Base-by-base conservation (phyloP, 2,888 invertebrate genomes). In the Chloroclystis v-ata region DNA sequence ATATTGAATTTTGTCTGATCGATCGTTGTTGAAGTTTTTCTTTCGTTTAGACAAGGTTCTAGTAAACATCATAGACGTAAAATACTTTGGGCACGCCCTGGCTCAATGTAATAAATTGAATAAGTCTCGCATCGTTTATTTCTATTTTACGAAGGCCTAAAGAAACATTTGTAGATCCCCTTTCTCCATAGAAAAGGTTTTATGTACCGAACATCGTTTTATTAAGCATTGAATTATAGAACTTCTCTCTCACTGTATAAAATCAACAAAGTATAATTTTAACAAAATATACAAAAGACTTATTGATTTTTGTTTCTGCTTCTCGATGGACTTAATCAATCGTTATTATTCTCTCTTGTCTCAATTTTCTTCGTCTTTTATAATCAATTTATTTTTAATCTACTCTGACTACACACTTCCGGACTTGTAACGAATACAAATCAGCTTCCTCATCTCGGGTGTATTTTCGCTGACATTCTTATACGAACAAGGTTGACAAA, bases 401-500 rank as follows among this genome's bases (percentile, higher is more conserved):
- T 10, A 10, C 25, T 37, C 14, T 30, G 2, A 14, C 14, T 25
- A 24, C 32, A 24, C 16, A 14, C 29, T 48, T 48, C 43, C 43
- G 29, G 39, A 28, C 16, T 49, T 12, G 39, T 41, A 20, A 20
- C 28, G 41, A 44, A 44, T 49, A 49, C 28, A 37, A 49, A 44
- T 40, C 4, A 41, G 37, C 49, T 44, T 44, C 49, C 49, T 32
- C 37, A 42, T 11, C n/a, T 24, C 16, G 37, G 26, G 28, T 41
- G 40, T 44, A 44, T 44, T 41, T 49, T 44, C 28, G 47, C 12
- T 62, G 64, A 57, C 66, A 60, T 66, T 63, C 60, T 44, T 49
- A 47, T 48, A 53, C 54, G 51, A 50, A 52, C 67, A 67, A 69
- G 62, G 66, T 57, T 63, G 52, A 51, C 53, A 59, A 61, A 60